These are phyloP conservation scores for Typhlomys cinereus DNA, from an alignment of 2,113 vertebrate genomes.

Conservation along the genomic window DNA sequence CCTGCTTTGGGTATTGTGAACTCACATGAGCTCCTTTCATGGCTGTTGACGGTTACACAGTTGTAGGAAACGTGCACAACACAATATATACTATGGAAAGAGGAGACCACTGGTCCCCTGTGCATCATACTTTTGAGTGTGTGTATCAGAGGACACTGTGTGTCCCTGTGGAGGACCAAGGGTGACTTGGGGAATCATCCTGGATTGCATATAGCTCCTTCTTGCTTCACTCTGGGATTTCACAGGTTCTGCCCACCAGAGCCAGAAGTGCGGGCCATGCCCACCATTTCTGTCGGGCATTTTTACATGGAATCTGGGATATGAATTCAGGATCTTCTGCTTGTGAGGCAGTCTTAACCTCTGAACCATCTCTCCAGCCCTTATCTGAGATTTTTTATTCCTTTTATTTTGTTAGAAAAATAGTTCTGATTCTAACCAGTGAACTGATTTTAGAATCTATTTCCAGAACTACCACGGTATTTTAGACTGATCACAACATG, in stretches of 20 bases:
- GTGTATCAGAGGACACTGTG: no score
- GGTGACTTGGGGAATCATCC: no score
- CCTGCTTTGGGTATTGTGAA: not conserved
- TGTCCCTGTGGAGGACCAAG: no score
- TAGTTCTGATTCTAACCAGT: not conserved
- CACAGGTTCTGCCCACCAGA: no score
- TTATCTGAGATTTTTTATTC: not conserved
- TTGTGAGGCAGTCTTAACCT: no score
- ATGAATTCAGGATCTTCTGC: no score
- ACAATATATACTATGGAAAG: not conserved
- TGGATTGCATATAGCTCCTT: no score
- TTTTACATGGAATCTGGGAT: no score
- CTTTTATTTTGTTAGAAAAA: slow-evolving; percentile 20
- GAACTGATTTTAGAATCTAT: not conserved
- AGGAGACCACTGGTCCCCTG: not conserved
- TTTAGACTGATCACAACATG: not conserved
- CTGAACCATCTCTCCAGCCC: not conserved
- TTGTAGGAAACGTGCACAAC: not conserved
- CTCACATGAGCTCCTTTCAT: not conserved
- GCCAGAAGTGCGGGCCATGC: no score
- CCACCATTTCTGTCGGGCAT: no score
- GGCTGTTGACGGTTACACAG: not conserved
- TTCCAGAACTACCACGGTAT: not conserved
- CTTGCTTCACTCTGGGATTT: no score
- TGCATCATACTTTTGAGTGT: not conserved